Percentiles rank a stretch among this genome's conserved stretches.
These are phyloP conservation scores for Girardinus metallicus DNA, from an alignment of 2,797 vertebrate genomes.

Conservation along the genomic window DNA sequence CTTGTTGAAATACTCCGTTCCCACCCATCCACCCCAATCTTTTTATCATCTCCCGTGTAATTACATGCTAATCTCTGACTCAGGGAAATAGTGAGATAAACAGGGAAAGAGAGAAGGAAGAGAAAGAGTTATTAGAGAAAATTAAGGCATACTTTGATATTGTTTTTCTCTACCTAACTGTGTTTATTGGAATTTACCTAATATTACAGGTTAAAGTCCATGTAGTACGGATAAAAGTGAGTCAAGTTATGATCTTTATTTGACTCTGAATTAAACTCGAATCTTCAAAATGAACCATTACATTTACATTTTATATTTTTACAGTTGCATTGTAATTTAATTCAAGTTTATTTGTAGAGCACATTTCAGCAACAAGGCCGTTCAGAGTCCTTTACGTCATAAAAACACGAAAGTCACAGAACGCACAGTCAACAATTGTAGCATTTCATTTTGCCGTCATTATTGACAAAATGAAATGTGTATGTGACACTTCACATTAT, in stretches of 20 bases:
- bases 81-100: conserved; percentile 38
- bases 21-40: conserved; percentile 29
- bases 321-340: no score
- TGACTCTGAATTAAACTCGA: not conserved
- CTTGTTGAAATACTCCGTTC: conserved; percentile 84
- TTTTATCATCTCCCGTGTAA: conserved; percentile 81
- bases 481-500: no score
- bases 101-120: conserved; percentile 13
- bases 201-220: not conserved
- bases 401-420: no score
- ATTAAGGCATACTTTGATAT: not conserved
- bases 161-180: not conserved
- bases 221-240: not conserved
- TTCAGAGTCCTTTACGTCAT: no score
- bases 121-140: not conserved
- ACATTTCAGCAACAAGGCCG: no score
- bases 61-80: conserved; percentile 81
- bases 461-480: no score
- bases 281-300: not conserved
- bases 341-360: no score
- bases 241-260: not conserved
- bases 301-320: not conserved
- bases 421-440: no score
- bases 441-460: no score
- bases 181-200: not conserved